Evolutionary conservation across 2,113 vertebrate genomes (phyloP).

Genomic region (Cricetomys ansorgei): DNA sequence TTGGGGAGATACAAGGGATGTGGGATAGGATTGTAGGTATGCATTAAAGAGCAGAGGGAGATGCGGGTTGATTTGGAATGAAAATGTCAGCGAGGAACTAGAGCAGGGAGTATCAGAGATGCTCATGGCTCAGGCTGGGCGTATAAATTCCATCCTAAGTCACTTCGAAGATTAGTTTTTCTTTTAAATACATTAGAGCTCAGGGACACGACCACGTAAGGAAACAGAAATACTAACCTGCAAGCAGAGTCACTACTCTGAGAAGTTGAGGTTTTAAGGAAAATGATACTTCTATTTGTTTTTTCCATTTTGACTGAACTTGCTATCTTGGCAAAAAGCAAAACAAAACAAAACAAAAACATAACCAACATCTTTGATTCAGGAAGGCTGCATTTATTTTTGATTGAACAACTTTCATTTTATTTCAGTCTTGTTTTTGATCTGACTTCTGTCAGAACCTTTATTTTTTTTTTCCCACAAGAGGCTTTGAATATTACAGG

Average conservation of each 20-base stretch:
- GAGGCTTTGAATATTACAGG: slow-evolving; percentile 57
- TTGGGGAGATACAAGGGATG: neutral
- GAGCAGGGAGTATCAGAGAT: neutral
- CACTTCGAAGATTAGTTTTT: slow-evolving; percentile 31
- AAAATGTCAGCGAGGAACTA: neutral
- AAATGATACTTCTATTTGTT: neutral
- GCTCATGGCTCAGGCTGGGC: neutral
- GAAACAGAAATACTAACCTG: neutral
- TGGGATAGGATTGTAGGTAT: neutral
- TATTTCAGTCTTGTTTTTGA: slow-evolving; percentile 73
- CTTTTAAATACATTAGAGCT: neutral
- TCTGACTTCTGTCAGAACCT: slow-evolving; percentile 56
- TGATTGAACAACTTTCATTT: slow-evolving; percentile 59
- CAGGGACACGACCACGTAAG: neutral
- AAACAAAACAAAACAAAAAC: too few species aligned
- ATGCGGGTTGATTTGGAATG: neutral
- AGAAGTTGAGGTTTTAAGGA: neutral
- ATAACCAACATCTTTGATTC: slow-evolving; percentile 48
- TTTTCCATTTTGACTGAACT: slow-evolving; percentile 18
- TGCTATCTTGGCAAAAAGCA: slow-evolving; percentile 54
- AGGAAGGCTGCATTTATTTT: slow-evolving; percentile 67
- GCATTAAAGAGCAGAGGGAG: neutral
- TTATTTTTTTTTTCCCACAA: slow-evolving; percentile 8
- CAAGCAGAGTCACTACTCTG: neutral
- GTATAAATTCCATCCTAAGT: neutral